These are phyloP conservation scores for Montifringilla adamsi DNA, from an alignment of 2,113 vertebrate species.

Conservation along the genomic window DNA sequence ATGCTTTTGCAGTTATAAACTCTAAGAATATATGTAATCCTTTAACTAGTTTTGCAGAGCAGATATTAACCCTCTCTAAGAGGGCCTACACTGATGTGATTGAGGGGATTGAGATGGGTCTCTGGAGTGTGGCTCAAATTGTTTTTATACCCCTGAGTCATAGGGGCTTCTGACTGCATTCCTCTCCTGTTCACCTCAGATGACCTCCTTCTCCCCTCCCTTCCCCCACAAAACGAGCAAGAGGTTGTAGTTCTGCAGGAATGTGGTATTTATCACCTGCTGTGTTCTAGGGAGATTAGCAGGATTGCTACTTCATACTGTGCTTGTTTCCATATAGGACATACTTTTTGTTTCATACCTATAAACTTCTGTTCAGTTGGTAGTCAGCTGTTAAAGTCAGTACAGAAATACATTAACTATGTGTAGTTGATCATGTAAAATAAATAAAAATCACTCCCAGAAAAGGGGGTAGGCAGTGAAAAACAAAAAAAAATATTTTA, in stretches of 20 bases:
- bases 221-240: background rate
- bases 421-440: background rate
- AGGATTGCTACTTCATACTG: background rate
- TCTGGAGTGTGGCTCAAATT: background rate
- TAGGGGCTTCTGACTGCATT: background rate
- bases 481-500: background rate
- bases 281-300: background rate
- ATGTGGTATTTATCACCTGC: background rate
- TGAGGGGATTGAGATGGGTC: background rate
- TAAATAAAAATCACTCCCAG: background rate
- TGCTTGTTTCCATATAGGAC: background rate
- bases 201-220: background rate
- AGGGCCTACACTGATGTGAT: background rate
- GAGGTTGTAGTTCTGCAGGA: background rate
- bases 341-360: background rate
- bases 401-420: background rate
- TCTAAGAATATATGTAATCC: background rate
- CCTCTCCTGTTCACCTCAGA: background rate
- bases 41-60: background rate
- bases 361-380: background rate
- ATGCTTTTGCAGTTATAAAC: background rate
- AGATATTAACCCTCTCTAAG: background rate
- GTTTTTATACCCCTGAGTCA: background rate
- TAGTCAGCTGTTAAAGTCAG: background rate
- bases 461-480: fast-evolving